phyloP scores from a whole-genome alignment of 2,888 invertebrate species.

The Epirrita christyi region DNA sequence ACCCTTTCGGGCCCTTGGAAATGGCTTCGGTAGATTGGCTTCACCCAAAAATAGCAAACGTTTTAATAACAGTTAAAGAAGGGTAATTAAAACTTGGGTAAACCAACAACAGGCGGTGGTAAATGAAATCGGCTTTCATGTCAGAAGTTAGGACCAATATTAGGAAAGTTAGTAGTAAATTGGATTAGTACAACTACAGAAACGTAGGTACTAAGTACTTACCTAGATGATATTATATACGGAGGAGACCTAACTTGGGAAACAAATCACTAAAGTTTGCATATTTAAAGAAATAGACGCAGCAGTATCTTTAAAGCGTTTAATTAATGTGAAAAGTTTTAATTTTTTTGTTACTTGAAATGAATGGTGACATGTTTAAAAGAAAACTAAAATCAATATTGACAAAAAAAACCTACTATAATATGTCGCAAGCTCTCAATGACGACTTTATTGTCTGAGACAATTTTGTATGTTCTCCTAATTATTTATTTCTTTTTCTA shows the following conservation, averaged over 20 bases:
- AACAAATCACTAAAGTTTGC: not conserved
- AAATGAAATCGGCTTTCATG: not conserved
- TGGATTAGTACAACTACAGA: not conserved
- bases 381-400: too few relatives aligned
- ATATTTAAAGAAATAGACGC: too few relatives aligned
- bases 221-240: not conserved
- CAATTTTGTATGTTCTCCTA: too few relatives aligned
- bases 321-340: too few relatives aligned
- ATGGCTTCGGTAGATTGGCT: constrained; percentile 4
- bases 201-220: too few relatives aligned
- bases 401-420: too few relatives aligned
- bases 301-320: too few relatives aligned
- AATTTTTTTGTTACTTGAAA: too few relatives aligned
- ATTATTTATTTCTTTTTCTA: too few relatives aligned
- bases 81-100: constrained; percentile 11
- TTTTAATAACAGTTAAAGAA: constrained; percentile 1
- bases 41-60: not conserved
- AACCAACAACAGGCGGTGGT: not conserved
- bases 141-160: constrained; percentile 1
- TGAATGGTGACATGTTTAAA: too few relatives aligned
- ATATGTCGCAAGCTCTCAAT: too few relatives aligned
- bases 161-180: constrained; percentile 1
- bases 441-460: too few relatives aligned
- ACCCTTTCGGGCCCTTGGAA: constrained; percentile 5
- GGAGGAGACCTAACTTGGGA: not conserved